Evolutionary conservation across 1,140 invertebrate species (phyloP), one percentile per base, ranked within the genome.

Genomic region (Camponotus vicinus): DNA sequence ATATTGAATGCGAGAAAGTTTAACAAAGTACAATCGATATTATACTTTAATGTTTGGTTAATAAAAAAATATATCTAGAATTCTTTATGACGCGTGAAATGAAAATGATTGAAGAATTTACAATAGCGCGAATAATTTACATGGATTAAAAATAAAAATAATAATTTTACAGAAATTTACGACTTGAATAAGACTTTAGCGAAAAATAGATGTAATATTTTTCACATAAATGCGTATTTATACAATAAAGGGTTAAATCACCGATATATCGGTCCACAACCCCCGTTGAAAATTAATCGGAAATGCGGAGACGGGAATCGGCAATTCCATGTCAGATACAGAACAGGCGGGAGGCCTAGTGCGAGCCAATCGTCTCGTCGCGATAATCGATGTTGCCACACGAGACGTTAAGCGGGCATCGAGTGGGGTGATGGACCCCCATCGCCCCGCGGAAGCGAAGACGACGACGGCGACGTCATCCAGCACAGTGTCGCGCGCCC

Each of bases 351-450:
- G 88, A 79, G 82, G 89, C 64, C 49, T 55, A 49, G 63, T 27
- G 52, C 40, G 82, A 78, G 82, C 88, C 89, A 92, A 92, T 92
- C 88, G 91, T 88, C 70, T 27, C 45, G 66, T 21, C 80, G 79
- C 78, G 91, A 91, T 93, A 93, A 93, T 93, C 92, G 93, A 92
- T 93, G 93, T 93, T 92, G 91, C 91, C 92, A 92, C 92, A 91
- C 89, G 92, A 52, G 49, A 93, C 90, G 90, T 93, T 93, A 92
- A 93, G 92, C 92, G 91, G 89, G 89, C 92, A 92, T 92, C 92
- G 88, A 93, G 76, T 82, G 89, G 89, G 92, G 86, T 91, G 92
- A 89, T 88, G 86, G 86, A 92, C 88, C 88, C 90, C 90, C 88
- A 86, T 86, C 66, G 89, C 75, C 86, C 88, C 52, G 75, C 71